A percentile compares a stretch with the other conserved stretches of the same genome.
phyloP scores from a whole-genome alignment of 2,797 vertebrate species.

The Vespertilio murinus region DNA sequence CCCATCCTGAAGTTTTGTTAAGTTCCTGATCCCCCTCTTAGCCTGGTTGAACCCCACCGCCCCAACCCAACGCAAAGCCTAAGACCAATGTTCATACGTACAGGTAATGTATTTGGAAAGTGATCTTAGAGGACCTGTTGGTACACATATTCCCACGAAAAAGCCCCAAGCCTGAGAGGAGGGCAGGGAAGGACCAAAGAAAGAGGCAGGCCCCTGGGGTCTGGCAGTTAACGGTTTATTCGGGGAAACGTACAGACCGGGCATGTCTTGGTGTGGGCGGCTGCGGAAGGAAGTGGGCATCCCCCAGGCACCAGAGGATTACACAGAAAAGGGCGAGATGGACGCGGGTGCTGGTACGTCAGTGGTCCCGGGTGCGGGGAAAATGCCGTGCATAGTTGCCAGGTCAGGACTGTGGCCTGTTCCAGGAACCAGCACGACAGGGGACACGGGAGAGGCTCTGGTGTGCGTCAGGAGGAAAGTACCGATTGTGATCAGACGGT shows the following conservation, averaged over 20 bases:
- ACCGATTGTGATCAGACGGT: neutral
- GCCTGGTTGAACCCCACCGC: neutral
- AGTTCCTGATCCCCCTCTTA: neutral
- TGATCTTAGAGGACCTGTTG: neutral
- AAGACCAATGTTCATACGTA: neutral
- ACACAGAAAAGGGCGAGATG: neutral
- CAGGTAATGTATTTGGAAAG: constrained; percentile 3
- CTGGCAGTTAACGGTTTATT: neutral
- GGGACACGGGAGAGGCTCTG: neutral
- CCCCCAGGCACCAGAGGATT: neutral
- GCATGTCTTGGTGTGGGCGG: neutral
- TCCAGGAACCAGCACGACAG: neutral
- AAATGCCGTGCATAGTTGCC: neutral
- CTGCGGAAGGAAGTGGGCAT: neutral
- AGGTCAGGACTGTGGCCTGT: neutral
- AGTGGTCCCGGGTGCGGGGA: neutral
- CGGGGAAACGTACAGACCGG: neutral
- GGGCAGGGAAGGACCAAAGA: neutral
- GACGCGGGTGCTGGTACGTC: neutral
- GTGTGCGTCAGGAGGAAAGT: neutral
- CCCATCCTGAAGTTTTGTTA: neutral
- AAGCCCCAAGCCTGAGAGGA: neutral
- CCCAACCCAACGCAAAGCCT: neutral
- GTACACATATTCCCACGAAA: neutral
- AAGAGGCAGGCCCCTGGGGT: neutral